Percentiles rank a stretch among this genome's conserved stretches.
Conservation (phyloP, 2,113 vertebrate genomes). For the Oncorhynchus kisutch region DNA sequence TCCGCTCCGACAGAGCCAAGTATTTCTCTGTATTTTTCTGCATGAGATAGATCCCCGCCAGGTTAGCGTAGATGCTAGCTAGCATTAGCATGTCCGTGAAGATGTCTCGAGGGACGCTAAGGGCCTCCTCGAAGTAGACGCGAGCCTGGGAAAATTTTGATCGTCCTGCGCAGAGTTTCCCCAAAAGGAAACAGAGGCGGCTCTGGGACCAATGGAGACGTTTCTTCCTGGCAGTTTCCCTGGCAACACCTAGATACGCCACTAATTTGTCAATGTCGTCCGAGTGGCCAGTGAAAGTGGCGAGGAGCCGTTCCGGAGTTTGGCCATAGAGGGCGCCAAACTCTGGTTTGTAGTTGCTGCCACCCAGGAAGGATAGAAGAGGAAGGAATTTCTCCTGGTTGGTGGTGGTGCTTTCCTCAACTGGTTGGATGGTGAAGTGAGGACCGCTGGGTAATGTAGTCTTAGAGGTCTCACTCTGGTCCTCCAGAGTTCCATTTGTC, state of each 20-base stretch:
- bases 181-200: constrained; percentile 88
- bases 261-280: constrained; percentile 78
- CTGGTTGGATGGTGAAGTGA: constrained; percentile 59
- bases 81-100: constrained; percentile 81
- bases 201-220: constrained; percentile 80
- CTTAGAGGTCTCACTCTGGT: not conserved
- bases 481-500: constrained; percentile 33
- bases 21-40: constrained; percentile 85
- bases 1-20: constrained; percentile 73
- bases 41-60: constrained; percentile 78
- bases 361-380: constrained; percentile 75
- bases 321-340: constrained; percentile 76
- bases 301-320: constrained; percentile 60
- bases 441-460: constrained; percentile 1
- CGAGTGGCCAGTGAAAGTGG: constrained; percentile 65
- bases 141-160: constrained; percentile 90
- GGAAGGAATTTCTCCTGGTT: constrained; percentile 52
- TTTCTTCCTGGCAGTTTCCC: constrained; percentile 81
- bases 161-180: constrained; percentile 78
- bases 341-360: constrained; percentile 46
- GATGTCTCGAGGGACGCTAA: constrained; percentile 69
- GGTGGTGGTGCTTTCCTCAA: constrained; percentile 34
- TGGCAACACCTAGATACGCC: constrained; percentile 71
- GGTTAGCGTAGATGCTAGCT: constrained; percentile 79
- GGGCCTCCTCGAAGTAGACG: constrained; percentile 89